These are phyloP conservation scores for Scaptomyza polygonia DNA, from an alignment of 2,888 invertebrate genomes.

Conservation along the genomic window DNA sequence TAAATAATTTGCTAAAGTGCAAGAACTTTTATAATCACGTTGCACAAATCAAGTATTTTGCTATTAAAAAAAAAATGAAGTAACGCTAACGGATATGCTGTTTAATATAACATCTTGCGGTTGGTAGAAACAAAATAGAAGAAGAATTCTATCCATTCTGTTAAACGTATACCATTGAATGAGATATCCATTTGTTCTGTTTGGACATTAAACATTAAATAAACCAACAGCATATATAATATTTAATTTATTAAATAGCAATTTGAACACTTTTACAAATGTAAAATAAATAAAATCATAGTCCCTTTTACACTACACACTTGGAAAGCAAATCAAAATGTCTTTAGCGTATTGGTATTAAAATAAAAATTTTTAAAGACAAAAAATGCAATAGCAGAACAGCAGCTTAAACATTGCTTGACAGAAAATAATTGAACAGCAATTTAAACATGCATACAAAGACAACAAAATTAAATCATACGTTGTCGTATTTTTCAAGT, in stretches of 20 bases:
- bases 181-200: no score
- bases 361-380: not conserved
- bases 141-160: no score
- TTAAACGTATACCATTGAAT: no score
- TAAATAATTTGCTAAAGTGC: slow-evolving; percentile 13
- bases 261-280: slow-evolving; percentile 1
- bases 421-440: not conserved
- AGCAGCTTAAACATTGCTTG: not conserved
- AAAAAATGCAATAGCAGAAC: not conserved
- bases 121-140: no score
- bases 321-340: not conserved
- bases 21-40: not conserved
- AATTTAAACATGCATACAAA: not conserved
- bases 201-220: no score
- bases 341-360: not conserved
- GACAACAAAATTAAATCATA: slow-evolving; percentile 1
- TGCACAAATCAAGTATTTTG: no score
- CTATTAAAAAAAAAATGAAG: no score
- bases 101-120: no score
- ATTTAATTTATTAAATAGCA: slow-evolving; percentile 2
- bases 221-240: not conserved
- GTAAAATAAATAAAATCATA: not conserved
- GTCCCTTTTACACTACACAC: not conserved
- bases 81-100: no score
- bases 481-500: slow-evolving; percentile 19